Conservation (phyloP, 2,113 vertebrate species). For the Erinaceus europaeus region DNA sequence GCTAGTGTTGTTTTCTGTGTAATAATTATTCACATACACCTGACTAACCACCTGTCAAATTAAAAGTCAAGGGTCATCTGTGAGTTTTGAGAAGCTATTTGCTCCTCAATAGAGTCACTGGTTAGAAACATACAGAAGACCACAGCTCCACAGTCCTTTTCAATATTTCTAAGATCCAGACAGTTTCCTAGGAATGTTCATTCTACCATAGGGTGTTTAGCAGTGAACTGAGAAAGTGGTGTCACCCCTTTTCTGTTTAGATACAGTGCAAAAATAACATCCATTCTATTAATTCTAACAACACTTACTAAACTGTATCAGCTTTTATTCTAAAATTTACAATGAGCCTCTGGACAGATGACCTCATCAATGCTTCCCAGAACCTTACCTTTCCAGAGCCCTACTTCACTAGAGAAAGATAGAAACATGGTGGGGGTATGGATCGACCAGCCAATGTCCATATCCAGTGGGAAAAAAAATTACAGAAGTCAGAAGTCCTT, state of each 20-base stretch:
- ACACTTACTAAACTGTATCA: constrained; percentile 57
- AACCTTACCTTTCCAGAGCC: too few species aligned
- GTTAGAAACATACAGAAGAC: background rate
- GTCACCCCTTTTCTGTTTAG: background rate
- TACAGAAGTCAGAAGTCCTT: too few species aligned
- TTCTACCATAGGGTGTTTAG: too few species aligned
- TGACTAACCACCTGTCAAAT: constrained; percentile 66
- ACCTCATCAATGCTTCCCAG: too few species aligned
- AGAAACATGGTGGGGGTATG: too few species aligned
- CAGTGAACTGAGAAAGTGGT: background rate
- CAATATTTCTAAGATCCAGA: background rate
- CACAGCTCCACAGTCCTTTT: background rate
- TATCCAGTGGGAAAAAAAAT: too few species aligned
- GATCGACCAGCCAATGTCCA: too few species aligned
- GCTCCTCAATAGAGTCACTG: background rate
- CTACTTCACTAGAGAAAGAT: too few species aligned
- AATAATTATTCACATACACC: constrained; percentile 56
- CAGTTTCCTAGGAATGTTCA: background rate
- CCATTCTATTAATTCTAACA: constrained; percentile 52
- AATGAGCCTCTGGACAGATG: constrained; percentile 55
- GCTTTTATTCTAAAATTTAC: constrained; percentile 71
- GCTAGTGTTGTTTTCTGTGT: constrained; percentile 10
- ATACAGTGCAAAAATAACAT: constrained; percentile 19
- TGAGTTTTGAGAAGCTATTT: constrained; percentile 39
- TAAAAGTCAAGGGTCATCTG: constrained; percentile 37